phyloP scores from a whole-genome alignment of 2,888 invertebrate genomes.

The Acronicta leporina region DNA sequence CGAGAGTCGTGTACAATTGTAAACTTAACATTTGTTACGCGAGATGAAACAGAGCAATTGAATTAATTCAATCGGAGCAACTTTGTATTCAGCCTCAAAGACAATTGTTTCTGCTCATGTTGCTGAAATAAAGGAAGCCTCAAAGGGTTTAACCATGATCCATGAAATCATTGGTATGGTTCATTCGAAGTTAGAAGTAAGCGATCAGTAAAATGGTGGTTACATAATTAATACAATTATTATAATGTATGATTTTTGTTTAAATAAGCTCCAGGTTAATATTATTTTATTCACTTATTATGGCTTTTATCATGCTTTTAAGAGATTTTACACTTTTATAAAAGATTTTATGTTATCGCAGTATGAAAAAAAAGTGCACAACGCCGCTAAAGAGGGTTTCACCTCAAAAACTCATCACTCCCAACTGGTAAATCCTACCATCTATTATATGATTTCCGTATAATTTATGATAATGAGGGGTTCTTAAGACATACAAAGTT shows the following conservation, averaged over 20 bases:
- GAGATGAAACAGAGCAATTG: constrained; percentile 82
- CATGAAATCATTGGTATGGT: constrained; percentile 68
- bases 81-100: constrained; percentile 82
- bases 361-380: no score
- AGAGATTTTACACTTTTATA: constrained; percentile 1
- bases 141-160: constrained; percentile 75
- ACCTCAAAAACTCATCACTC: no score
- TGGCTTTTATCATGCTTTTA: background rate
- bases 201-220: constrained; percentile 7
- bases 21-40: constrained; percentile 82
- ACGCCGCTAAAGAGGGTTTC: no score
- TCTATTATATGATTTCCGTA: constrained; percentile 39
- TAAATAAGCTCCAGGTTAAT: background rate
- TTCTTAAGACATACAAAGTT: constrained; percentile 31
- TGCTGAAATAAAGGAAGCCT: constrained; percentile 77
- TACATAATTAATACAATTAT: background rate
- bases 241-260: constrained; percentile 5
- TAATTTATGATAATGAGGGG: constrained; percentile 46
- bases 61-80: constrained; percentile 87
- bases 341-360: background rate
- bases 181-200: constrained; percentile 28
- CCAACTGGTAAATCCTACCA: constrained; percentile 36
- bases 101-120: constrained; percentile 81
- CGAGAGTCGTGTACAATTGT: constrained; percentile 68
- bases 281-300: no score